phyloP scores from a whole-genome alignment of 2,113 vertebrate genomes.

The Varanus komodoensis region DNA sequence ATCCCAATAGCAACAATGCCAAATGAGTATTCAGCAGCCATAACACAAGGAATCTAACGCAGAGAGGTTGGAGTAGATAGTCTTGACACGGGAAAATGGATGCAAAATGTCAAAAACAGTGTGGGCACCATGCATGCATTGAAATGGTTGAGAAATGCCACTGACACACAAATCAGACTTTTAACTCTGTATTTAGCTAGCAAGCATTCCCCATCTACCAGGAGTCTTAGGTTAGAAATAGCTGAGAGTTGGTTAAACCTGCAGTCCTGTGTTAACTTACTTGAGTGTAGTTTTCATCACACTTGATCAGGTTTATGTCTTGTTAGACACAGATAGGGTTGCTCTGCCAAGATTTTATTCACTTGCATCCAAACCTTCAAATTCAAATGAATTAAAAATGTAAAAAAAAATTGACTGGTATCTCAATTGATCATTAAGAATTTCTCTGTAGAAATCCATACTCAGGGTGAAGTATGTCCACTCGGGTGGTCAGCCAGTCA shows the following conservation, averaged over 20 bases:
- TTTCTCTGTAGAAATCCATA: background rate
- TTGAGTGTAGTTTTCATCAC: background rate
- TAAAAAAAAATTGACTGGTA: background rate
- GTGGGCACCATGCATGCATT: background rate
- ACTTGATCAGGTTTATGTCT: background rate
- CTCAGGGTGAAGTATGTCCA: background rate
- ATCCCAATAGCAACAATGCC: background rate
- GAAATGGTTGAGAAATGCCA: background rate
- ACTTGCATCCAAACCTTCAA: background rate
- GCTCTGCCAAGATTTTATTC: background rate
- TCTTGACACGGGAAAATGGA: background rate
- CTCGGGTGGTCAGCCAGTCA: background rate
- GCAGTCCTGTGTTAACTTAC: background rate
- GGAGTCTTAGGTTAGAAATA: background rate
- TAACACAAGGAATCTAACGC: background rate
- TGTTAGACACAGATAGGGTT: background rate
- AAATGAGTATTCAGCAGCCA: too few species aligned
- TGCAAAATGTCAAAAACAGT: background rate
- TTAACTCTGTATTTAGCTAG: background rate
- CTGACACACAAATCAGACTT: background rate
- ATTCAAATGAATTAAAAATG: background rate
- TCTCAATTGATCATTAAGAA: background rate
- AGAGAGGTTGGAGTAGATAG: background rate
- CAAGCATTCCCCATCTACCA: background rate
- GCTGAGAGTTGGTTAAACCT: background rate